Evolutionary conservation across 2,888 invertebrate species (phyloP).

Genomic region (Trichacis sp.): DNA sequence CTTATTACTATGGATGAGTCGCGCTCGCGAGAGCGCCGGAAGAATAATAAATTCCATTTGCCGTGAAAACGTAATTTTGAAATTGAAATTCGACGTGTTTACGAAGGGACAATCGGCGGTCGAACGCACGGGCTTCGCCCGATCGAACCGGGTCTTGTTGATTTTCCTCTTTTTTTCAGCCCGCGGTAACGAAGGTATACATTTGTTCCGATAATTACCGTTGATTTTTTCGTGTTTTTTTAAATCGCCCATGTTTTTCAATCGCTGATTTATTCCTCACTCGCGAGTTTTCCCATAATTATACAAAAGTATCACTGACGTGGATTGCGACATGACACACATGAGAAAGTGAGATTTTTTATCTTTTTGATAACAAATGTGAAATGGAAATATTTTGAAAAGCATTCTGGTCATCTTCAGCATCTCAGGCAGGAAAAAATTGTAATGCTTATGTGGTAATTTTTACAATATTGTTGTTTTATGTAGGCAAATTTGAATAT

Average conservation of each 20-base stretch:
- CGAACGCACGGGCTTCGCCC: not conserved
- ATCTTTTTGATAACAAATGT: too few relatives aligned
- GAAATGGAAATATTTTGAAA: too few relatives aligned
- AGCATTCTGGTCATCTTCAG: too few relatives aligned
- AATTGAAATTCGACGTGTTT: constrained; percentile 13
- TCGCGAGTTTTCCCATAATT: not conserved
- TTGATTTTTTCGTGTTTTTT: not conserved
- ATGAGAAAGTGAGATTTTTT: too few relatives aligned
- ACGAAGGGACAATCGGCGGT: not conserved
- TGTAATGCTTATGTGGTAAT: too few relatives aligned
- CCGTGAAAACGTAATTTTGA: constrained; percentile 6
- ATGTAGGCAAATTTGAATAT: too few relatives aligned
- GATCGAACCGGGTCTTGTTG: not conserved
- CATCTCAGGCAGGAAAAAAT: too few relatives aligned
- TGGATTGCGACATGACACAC: too few relatives aligned
- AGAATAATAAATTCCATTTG: constrained; percentile 13
- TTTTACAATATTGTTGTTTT: too few relatives aligned
- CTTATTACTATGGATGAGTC: constrained; percentile 18
- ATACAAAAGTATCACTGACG: too few relatives aligned
- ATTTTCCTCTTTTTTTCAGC: not conserved
- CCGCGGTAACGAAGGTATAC: constrained; percentile 4
- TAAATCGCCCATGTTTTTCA: not conserved
- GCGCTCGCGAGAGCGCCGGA: not conserved
- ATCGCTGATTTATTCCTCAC: not conserved
- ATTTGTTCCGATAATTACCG: not conserved